phyloP scores from a whole-genome alignment of 2,113 vertebrate genomes.

The Mormyrus iriodes region DNA sequence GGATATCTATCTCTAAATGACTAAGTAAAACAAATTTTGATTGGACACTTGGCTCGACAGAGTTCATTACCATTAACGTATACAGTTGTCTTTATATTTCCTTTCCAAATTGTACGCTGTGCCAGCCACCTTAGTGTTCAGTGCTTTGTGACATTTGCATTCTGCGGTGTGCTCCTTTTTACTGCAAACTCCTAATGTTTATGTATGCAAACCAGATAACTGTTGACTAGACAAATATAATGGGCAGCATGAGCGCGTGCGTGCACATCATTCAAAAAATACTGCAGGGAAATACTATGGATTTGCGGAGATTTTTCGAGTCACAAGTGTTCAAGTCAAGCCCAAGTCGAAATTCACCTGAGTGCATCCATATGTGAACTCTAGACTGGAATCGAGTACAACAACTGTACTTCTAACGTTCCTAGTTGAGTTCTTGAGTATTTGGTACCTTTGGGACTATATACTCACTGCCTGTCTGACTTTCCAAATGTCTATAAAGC shows the following conservation, averaged over 20 bases:
- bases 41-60: not conserved
- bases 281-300: no score
- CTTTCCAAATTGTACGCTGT: not conserved
- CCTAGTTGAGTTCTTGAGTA: not conserved
- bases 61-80: not conserved
- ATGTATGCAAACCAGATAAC: not conserved
- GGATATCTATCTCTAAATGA: not conserved
- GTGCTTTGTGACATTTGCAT: not conserved
- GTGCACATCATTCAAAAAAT: no score
- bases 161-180: not conserved
- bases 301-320: no score
- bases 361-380: not conserved
- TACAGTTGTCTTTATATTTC: not conserved
- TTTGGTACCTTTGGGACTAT: not conserved
- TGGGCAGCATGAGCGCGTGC: no score
- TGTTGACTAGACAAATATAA: not conserved
- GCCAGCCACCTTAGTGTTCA: not conserved
- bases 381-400: not conserved
- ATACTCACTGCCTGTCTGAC: not conserved
- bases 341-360: not conserved
- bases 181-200: not conserved
- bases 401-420: no score
- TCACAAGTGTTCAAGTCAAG: not conserved
- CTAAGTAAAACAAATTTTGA: not conserved
- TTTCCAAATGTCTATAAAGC: not conserved